Evolutionary conservation across 2,797 vertebrate genomes (phyloP), one percentile per base, ranked within the genome.

Genomic region (Sarcoramphus papa): DNA sequence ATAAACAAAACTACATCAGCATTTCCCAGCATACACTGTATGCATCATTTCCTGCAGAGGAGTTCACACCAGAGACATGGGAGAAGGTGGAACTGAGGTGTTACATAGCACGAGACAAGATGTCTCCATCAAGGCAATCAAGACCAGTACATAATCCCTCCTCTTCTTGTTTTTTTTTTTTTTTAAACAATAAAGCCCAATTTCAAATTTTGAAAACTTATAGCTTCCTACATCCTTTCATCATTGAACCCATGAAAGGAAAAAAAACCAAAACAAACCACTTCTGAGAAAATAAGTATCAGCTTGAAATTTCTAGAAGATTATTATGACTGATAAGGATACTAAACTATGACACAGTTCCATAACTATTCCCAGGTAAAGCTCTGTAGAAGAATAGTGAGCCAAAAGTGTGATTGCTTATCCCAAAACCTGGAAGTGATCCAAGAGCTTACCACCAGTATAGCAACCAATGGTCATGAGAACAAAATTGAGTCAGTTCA

Each of bases 401-500:
- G 68, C 12, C 18, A 48, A 70, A 86, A 53, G 15, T 21, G 37
- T 57, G 40, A 59, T 4, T 76, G 43, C 9, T 85, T 72, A 43
- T 40, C 31, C 51, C 59, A 35, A 50, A 84, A 78, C 13, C 25
- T 60, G 31, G 20, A 86, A 81, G 16, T 28, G 18, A 81, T 24
- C 7, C 8, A 79, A 69, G 74, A 68, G 19, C 41, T 84, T 13
- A 48, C 23, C 19, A 85, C 16, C 63, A 31, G 6, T 7, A 60
- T 0, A 77, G 20, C 31, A 63, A 41, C 7, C n/a, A n/a, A 2
- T 1, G 16, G 22, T 40, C 28, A 27, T 1, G 6, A 45, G 31
- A 85, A 79, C 20, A 69, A 50, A 73, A 30, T 0, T 9, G 21
- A 18, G 28, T 11, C 47, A 45, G 31, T 14, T 48, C 62, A 51